phyloP scores from a whole-genome alignment of 2,797 vertebrate species.

The Acipenser transmontanus region DNA sequence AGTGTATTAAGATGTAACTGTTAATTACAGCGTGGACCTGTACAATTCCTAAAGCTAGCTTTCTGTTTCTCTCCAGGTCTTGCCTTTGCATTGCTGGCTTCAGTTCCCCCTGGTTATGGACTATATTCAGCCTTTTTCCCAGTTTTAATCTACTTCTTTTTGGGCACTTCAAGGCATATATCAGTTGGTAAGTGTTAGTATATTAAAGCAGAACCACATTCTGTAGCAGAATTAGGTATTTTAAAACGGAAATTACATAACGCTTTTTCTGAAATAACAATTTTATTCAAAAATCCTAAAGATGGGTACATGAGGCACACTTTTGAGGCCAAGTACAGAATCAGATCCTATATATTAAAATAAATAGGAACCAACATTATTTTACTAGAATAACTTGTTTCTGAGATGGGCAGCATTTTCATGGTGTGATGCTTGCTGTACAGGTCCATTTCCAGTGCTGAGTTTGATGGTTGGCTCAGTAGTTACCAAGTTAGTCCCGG shows the following conservation, averaged over 20 bases:
- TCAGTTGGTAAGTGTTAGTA: constrained; percentile 75
- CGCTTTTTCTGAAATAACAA: too few relatives aligned
- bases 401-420: too few relatives aligned
- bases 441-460: constrained; percentile 88
- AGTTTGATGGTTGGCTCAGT: constrained; percentile 86
- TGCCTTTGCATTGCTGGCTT: constrained; percentile 84
- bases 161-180: constrained; percentile 91
- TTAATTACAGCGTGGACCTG: too few relatives aligned
- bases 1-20: too few relatives aligned
- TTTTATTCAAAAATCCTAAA: too few relatives aligned
- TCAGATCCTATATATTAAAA: too few relatives aligned
- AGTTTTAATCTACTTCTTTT: constrained; percentile 77
- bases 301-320: too few relatives aligned
- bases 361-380: neutral
- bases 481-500: constrained; percentile 65
- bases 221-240: too few relatives aligned
- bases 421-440: neutral
- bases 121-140: constrained; percentile 91
- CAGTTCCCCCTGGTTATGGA: constrained; percentile 75
- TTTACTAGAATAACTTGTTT: neutral
- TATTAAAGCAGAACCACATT: too few relatives aligned
- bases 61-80: constrained; percentile 62
- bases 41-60: too few relatives aligned
- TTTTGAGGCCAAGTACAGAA: too few relatives aligned
- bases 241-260: too few relatives aligned